Conservation (phyloP, 37 sponge, comb jelly and placozoan genomes). For the Agelas oroides region DNA sequence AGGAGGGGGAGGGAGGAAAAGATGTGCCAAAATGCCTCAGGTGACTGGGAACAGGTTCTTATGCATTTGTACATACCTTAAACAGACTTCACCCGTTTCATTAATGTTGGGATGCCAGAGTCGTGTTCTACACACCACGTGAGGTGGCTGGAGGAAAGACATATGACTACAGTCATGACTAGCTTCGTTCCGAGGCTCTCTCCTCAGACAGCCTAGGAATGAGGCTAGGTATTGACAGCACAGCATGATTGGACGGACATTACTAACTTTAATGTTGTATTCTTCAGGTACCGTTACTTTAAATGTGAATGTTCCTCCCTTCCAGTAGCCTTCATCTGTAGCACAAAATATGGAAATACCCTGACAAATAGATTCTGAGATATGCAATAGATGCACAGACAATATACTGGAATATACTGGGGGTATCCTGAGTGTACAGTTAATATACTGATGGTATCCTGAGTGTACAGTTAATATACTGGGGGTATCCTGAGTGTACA, state of each 20-base stretch:
- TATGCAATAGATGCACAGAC: not conserved
- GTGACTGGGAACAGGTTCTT: too few species aligned
- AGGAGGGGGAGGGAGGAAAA: not conserved
- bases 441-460: too few species aligned
- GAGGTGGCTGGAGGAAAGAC: slow-evolving; percentile 82
- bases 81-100: slow-evolving; percentile 83
- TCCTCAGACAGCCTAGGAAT: too few species aligned
- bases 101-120: slow-evolving; percentile 96
- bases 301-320: slow-evolving; percentile 72
- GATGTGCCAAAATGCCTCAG: not conserved
- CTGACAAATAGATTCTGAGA: not conserved
- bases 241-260: not conserved
- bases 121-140: slow-evolving; percentile 73
- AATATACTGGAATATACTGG: too few species aligned
- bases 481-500: too few species aligned
- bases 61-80: slow-evolving; percentile 60
- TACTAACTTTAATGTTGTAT: slow-evolving; percentile 79
- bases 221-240: too few species aligned
- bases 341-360: not conserved
- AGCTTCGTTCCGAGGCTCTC: too few species aligned
- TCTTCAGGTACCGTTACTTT: slow-evolving; percentile 73
- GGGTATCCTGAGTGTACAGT: too few species aligned
- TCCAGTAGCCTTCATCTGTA: slow-evolving; percentile 88
- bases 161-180: too few species aligned
- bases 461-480: too few species aligned